Conservation (phyloP, 2,113 vertebrate species). For the Oryzias melastigma region DNA sequence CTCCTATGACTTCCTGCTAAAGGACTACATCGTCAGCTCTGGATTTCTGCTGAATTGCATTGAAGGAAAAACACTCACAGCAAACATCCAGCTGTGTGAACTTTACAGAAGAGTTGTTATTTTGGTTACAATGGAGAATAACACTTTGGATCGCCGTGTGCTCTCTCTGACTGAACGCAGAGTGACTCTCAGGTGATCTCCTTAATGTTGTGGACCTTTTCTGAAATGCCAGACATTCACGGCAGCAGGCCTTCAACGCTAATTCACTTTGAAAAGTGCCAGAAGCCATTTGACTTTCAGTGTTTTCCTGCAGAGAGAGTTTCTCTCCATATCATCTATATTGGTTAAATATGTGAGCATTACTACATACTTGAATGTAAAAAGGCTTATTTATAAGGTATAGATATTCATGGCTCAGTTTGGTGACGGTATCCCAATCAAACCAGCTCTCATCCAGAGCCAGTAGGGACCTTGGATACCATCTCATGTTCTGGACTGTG, state of each 20-base stretch:
- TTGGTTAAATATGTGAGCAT: background rate
- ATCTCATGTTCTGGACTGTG: slow-evolving; percentile 15
- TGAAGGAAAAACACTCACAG: background rate
- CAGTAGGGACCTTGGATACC: slow-evolving; percentile 22
- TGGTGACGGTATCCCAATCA: slow-evolving; percentile 12
- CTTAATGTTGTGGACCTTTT: slow-evolving; percentile 62
- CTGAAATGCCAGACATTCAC: slow-evolving; percentile 70
- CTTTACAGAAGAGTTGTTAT: slow-evolving; percentile 19
- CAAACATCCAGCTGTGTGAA: slow-evolving; percentile 12
- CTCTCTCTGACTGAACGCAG: slow-evolving; percentile 16
- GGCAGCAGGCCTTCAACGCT: slow-evolving; percentile 29
- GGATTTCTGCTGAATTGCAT: slow-evolving; percentile 2
- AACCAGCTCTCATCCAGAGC: slow-evolving; percentile 18
- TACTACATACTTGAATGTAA: background rate
- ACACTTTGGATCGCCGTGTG: slow-evolving; percentile 30
- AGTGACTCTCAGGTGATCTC: slow-evolving; percentile 40
- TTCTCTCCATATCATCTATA: too few species aligned
- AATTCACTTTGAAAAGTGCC: slow-evolving; percentile 64
- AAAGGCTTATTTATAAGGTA: slow-evolving; percentile 2
- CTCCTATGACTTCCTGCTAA: slow-evolving; percentile 15
- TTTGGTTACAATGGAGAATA: slow-evolving; percentile 3
- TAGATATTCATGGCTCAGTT: slow-evolving; percentile 11
- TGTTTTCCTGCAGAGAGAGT: slow-evolving; percentile 37
- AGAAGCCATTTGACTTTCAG: slow-evolving; percentile 57
- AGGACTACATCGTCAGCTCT: slow-evolving; percentile 25